Conservation (phyloP, 2,113 vertebrate genomes). For the Rhagologus leucostigma region DNA sequence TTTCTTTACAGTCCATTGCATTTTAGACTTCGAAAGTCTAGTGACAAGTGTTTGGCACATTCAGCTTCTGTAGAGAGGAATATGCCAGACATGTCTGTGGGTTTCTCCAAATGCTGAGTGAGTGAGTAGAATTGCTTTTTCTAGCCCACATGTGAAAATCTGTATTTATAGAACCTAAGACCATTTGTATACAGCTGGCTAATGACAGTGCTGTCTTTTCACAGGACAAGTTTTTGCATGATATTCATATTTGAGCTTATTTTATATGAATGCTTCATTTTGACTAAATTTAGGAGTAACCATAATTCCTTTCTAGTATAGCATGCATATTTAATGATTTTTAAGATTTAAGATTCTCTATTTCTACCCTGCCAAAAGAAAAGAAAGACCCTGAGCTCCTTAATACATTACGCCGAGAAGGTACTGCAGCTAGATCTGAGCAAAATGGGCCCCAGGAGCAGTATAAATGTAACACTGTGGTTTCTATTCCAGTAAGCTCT, state of each 20-base stretch:
- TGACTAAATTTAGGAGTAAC: background rate
- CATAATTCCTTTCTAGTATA: background rate
- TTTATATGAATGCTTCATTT: background rate
- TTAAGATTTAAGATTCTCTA: background rate
- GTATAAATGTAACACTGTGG: background rate
- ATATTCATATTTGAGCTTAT: background rate
- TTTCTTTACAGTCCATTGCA: background rate
- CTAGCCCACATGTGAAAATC: background rate
- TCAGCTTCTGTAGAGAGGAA: background rate
- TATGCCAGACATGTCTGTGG: background rate
- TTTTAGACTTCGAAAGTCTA: background rate
- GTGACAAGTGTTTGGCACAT: background rate
- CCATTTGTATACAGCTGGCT: constrained; percentile 19
- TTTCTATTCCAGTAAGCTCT: background rate
- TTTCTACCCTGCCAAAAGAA: background rate
- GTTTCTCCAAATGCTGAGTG: constrained; percentile 15
- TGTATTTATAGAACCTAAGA: constrained; percentile 23
- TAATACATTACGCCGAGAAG: background rate
- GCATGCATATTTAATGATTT: background rate
- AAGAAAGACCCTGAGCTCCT: background rate
- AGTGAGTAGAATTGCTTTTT: background rate
- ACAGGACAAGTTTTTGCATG: background rate
- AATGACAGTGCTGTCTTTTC: constrained; percentile 19
- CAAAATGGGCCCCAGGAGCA: background rate
- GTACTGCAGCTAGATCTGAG: background rate